Percentiles rank a stretch among this genome's conserved stretches.
phyloP scores from a whole-genome alignment of 2,888 invertebrate species.

The Aleiodes alternator region DNA sequence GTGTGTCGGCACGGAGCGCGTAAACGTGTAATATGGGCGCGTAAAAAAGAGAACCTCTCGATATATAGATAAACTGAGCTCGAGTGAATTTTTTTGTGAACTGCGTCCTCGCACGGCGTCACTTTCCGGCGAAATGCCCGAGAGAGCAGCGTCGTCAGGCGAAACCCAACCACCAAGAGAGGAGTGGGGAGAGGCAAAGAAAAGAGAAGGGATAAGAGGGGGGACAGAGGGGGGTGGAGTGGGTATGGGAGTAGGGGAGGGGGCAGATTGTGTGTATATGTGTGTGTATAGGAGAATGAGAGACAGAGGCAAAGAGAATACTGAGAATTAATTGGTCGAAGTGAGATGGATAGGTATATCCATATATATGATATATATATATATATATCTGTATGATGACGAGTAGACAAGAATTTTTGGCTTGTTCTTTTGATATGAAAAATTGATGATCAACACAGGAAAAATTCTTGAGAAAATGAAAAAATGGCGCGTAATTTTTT shows the following conservation, averaged over 20 bases:
- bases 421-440: conserved; percentile 47
- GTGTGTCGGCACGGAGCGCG: conserved; percentile 38
- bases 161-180: conserved; percentile 55
- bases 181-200: conserved; percentile 37
- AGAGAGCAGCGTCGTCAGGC: conserved; percentile 72
- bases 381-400: conserved; percentile 2
- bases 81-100: conserved; percentile 42
- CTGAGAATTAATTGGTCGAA: conserved; percentile 28
- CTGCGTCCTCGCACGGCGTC: conserved; percentile 72
- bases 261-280: no score
- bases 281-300: conserved; percentile 27
- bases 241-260: no score
- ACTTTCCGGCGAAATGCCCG: conserved; percentile 75
- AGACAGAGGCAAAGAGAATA: conserved; percentile 26
- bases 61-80: conserved; percentile 3
- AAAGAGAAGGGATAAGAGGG: conserved; percentile 16
- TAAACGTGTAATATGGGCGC: conserved; percentile 52
- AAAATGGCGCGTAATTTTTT: no score
- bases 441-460: conserved; percentile 49
- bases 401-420: conserved; percentile 41
- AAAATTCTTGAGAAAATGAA: not conserved
- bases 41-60: conserved; percentile 44
- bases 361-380: no score
- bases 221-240: conserved; percentile 11
- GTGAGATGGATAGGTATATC: conserved; percentile 33